Conservation (phyloP, 2,113 vertebrate genomes). For the Bufo bufo region DNA sequence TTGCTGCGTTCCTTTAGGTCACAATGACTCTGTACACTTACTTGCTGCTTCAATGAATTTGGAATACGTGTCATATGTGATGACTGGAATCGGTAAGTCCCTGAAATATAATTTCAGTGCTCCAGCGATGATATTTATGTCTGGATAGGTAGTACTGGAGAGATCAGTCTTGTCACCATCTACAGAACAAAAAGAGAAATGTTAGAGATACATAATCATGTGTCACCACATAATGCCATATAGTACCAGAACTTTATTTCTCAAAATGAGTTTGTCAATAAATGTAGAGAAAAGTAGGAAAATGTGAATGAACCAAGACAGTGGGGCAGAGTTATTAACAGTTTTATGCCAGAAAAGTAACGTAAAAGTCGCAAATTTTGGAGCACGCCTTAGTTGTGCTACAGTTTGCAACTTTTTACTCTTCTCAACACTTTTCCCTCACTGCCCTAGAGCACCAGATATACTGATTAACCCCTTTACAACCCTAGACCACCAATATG, state of each 20-base stretch:
- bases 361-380: too few relatives aligned
- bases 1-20: not conserved
- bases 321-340: too few relatives aligned
- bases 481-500: too few relatives aligned
- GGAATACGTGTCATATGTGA: conserved; percentile 93
- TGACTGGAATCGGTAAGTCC: conserved; percentile 94
- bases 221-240: not conserved
- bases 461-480: too few relatives aligned
- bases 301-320: not conserved
- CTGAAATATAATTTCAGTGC: conserved; percentile 96
- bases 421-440: too few relatives aligned
- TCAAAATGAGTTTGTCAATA: not conserved
- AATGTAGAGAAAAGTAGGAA: not conserved
- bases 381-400: too few relatives aligned
- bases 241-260: not conserved
- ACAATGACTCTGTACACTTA: conserved; percentile 71
- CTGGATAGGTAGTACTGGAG: conserved; percentile 85
- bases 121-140: conserved; percentile 96
- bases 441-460: too few relatives aligned
- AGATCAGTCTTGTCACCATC: conserved; percentile 96
- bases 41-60: conserved; percentile 96
- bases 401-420: too few relatives aligned
- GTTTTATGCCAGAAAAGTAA: too few relatives aligned
- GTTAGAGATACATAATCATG: not conserved
- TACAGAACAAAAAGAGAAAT: conserved; percentile 70